Evolutionary conservation across 2,888 invertebrate species (phyloP).

Genomic region (Coenonympha glycerion): DNA sequence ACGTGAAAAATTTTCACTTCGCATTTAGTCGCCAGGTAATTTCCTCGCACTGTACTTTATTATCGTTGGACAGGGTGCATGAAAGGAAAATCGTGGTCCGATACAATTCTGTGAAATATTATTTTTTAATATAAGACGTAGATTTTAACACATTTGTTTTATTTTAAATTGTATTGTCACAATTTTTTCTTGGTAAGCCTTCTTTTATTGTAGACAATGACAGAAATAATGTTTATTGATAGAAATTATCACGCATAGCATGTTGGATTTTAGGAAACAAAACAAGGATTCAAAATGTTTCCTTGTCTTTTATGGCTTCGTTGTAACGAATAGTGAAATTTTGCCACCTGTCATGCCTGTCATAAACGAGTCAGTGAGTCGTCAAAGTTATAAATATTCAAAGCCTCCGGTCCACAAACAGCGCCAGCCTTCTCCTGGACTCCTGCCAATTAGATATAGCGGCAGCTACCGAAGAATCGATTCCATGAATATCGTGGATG

Average conservation of each 20-base stretch:
- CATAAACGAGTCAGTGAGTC: not conserved
- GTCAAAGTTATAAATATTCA: constrained; percentile 19
- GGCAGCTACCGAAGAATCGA: constrained; percentile 20
- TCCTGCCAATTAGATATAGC: constrained; percentile 20
- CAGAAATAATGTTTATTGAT: no score
- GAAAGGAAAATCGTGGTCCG: not conserved
- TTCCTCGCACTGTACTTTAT: not conserved
- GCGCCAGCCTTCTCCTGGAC: constrained; percentile 23
- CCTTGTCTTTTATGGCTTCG: not conserved
- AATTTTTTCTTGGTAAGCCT: no score
- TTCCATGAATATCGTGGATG: constrained; percentile 7
- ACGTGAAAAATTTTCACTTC: constrained; percentile 2
- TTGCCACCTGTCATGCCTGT: not conserved
- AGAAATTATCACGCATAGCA: no score
- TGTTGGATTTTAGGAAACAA: no score
- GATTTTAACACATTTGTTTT: no score
- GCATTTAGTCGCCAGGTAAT: not conserved
- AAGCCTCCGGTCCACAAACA: constrained; percentile 17
- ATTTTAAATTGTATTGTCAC: no score
- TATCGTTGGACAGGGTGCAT: not conserved
- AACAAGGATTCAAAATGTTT: no score
- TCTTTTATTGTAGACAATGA: no score
- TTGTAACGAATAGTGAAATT: not conserved
- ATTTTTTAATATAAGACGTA: no score
- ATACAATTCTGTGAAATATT: not conserved